These are phyloP conservation scores for Hypena proboscidalis DNA, from an alignment of 2,888 invertebrate species.

Conservation along the genomic window DNA sequence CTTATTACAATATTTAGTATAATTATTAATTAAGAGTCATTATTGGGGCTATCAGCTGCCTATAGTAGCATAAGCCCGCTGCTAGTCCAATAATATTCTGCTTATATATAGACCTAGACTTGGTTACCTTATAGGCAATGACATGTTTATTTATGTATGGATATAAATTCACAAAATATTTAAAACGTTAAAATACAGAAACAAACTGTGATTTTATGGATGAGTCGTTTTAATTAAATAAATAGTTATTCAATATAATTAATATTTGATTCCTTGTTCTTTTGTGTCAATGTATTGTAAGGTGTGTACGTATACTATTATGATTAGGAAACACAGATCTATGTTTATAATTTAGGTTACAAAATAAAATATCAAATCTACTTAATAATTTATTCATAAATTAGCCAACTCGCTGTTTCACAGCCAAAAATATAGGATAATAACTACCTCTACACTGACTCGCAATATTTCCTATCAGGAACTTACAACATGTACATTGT, in stretches of 20 bases:
- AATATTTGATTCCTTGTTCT: slow-evolving; percentile 35
- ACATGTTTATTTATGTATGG: slow-evolving; percentile 19
- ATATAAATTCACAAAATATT: slow-evolving; percentile 28
- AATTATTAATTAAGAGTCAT: no score
- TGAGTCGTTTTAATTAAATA: slow-evolving; percentile 52
- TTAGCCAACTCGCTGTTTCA: slow-evolving; percentile 37
- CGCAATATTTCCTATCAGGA: no score
- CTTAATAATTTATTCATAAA: slow-evolving; percentile 19
- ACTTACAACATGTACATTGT: no score
- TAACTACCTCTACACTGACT: slow-evolving; percentile 12
- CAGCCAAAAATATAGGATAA: slow-evolving; percentile 38
- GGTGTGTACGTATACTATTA: no score
- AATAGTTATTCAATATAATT: slow-evolving; percentile 30
- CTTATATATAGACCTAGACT: no score
- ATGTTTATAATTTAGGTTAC: no score
- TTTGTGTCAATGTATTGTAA: not conserved
- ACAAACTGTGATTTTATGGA: slow-evolving; percentile 69
- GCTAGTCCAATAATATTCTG: no score
- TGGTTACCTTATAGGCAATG: no score
- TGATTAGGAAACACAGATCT: no score
- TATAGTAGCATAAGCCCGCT: no score
- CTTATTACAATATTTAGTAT: no score
- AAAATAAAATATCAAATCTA: slow-evolving; percentile 4
- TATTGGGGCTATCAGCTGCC: no score
- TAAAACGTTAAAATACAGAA: slow-evolving; percentile 50